Evolutionary conservation across 1,140 invertebrate species (phyloP), one percentile per base, ranked within the genome.

Genomic region (Stegodyphus mimosarum): DNA sequence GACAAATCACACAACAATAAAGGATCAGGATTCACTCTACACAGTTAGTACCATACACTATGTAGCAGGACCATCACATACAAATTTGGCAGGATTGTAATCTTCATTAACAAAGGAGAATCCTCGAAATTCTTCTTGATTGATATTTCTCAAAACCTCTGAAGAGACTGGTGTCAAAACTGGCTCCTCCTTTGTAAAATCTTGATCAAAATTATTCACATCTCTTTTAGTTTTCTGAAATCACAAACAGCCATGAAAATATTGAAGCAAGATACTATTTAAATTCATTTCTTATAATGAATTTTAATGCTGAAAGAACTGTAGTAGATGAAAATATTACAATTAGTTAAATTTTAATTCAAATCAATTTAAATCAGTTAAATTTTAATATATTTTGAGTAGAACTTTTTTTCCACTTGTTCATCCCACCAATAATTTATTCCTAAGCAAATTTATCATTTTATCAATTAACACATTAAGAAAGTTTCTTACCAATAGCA

Each of bases 151-250:
- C 70, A 99, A 93, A 81, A 97, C 95, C 89, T 98, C 96, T 52
- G 94, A 92, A 88, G 97, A 95, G 64, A 99, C 94, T 9, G 98
- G 98, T 18, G 98, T 99, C 80, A 99, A 92, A 18, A 95, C 93
- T 6, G 98, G 98, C 88, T 99, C 98, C 92, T 99, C 98, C 91
- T 97, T 97, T 7, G 98, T 99, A 91, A 99, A 99, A 92, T 99
- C 98, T 13, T 97, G 94, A 92, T 99, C 98, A 92, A 99, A 99
- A 92, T 99, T 99, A 88, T 97, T 94, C 67, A 97, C 97, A 92
- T 99, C 98, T 90, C 96, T 96, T 92, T 97, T 95, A 90, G 95
- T 97, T 95, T 97, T 98, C 98, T 99, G 92, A 5, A 64, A 84
- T 66, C 71, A 70, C 15, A 71, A 69, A 78, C 33, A 33, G 33